phyloP scores from a whole-genome alignment of 2,113 vertebrate species.

The Malurus melanocephalus region DNA sequence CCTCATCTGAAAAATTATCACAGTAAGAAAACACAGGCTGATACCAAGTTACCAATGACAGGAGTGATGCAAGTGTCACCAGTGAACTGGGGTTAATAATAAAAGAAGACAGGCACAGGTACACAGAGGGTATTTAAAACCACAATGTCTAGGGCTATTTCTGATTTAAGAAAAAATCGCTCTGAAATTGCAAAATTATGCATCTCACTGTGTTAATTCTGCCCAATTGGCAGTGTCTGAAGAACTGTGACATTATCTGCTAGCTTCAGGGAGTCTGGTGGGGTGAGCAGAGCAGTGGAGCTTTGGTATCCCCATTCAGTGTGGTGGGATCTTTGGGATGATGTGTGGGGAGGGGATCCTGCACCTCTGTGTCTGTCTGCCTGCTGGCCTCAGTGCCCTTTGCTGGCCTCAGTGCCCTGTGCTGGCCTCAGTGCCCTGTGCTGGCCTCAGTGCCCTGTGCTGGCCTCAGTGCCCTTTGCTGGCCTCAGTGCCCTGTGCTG shows the following conservation, averaged over 20 bases:
- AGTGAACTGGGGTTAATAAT: neutral
- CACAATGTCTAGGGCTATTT: neutral
- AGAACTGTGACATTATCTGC: neutral
- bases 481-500: neutral
- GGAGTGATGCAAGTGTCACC: neutral
- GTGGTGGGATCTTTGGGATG: neutral
- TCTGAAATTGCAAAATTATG: neutral
- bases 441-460: neutral
- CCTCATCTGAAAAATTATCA: neutral
- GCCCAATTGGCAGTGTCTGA: neutral
- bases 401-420: neutral
- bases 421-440: neutral
- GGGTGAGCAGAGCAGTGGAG: neutral
- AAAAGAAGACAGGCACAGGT: neutral
- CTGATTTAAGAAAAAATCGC: neutral
- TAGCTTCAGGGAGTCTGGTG: neutral
- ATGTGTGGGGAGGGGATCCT: rapidly evolving
- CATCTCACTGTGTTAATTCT: neutral
- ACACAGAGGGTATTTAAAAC: neutral
- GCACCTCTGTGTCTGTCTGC: neutral
- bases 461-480: neutral
- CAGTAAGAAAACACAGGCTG: neutral
- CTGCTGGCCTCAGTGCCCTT: neutral
- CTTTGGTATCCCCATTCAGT: rapidly evolving
- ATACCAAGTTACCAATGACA: neutral